Evolutionary conservation across 2,113 vertebrate genomes (phyloP).

Genomic region (Sterna hirundo): DNA sequence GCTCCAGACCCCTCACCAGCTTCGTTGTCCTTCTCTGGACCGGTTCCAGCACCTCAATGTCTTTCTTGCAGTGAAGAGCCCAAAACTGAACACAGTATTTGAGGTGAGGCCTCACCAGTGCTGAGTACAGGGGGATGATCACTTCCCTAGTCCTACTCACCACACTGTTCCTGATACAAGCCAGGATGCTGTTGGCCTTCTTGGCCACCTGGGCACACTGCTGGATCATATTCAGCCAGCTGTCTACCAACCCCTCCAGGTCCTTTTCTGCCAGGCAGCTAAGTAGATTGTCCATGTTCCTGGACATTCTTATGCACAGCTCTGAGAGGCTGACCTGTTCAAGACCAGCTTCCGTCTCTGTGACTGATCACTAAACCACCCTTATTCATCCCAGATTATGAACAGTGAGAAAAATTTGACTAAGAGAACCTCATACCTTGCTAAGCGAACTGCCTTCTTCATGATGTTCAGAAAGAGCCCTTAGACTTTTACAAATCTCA

Average conservation of each 20-base stretch:
- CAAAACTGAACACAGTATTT: neutral
- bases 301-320: neutral
- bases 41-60: neutral
- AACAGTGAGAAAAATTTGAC: neutral
- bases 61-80: neutral
- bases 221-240: neutral
- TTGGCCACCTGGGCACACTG: neutral
- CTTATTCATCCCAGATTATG: neutral
- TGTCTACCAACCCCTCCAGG: neutral
- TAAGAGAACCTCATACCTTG: neutral
- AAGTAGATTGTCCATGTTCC: neutral
- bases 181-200: neutral
- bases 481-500: neutral
- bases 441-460: neutral
- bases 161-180: neutral
- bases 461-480: neutral
- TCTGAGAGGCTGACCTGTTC: neutral
- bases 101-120: neutral
- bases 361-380: neutral
- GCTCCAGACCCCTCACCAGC: neutral
- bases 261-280: neutral
- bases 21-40: neutral
- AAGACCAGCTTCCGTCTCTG: neutral
- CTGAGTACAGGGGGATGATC: neutral
- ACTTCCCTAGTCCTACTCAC: neutral